Base-by-base conservation (phyloP, 2,797 vertebrate species). In the Thripadectes ignobilis region DNA sequence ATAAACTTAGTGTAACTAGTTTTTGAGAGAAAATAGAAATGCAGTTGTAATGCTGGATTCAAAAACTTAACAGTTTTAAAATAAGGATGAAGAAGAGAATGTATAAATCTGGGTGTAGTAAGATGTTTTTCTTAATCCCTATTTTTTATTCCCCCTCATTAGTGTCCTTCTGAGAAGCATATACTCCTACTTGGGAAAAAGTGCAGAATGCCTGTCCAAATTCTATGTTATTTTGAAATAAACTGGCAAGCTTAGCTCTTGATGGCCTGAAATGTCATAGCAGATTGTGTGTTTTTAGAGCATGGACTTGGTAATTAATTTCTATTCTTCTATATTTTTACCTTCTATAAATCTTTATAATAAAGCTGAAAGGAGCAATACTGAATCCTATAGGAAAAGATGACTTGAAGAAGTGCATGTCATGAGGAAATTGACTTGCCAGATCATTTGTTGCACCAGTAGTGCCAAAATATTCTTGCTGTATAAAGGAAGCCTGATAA, bases 321-420 rank as follows among this genome's bases (percentile, higher is more conserved):
- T 38, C 6, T 48, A 67, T 63, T 62, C 29, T 69, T 65, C 27
- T n/a, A 4, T 17, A 14, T 27, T 49, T 71, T 71, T 41, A 43
- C 17, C 19, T 29, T 58, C 23, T 24, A 8, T 29, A 65, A 65
- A 32, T 14, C 30, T 84, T 65, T 32, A 19, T 12, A 68, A 77
- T 66, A 63, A 66, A 43, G 34, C 10, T 7, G 15, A 59, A 88
- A 75, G 30, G 26, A 85, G 4, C 7, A 55, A 30, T 23, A 18
- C 3, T 36, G 6, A 0, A 2, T 76, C 30, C 30, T 43, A 3
- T 1, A n/a, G 32, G 65, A 23, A 39, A 39, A n/a, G 23, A 27
- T 9, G 21, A 43, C 38, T 52, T 49, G 38, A 57, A 78, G 54
- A 85, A 57, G 48, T 7, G 2, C 13, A 26, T 14, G 12, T 36